phyloP scores from a whole-genome alignment of 2,888 invertebrate species.

The Bibio marci region DNA sequence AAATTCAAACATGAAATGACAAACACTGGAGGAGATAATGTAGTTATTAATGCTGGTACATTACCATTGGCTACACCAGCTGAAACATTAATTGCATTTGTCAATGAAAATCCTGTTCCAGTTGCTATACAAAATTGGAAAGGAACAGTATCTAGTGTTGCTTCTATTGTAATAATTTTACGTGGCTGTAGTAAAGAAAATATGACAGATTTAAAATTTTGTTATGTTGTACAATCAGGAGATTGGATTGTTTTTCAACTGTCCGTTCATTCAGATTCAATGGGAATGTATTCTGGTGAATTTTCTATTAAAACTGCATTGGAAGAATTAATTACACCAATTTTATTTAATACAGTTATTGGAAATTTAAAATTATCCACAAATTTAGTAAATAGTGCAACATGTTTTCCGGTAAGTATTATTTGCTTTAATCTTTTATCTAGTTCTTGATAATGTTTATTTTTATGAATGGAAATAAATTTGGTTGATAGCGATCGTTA shows the following conservation, averaged over 20 bases:
- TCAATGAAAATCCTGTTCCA: constrained; percentile 20
- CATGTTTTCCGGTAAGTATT: constrained; percentile 61
- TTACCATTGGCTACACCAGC: constrained; percentile 16
- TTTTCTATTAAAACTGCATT: constrained; percentile 55
- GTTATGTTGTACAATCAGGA: constrained; percentile 37
- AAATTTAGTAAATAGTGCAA: constrained; percentile 49
- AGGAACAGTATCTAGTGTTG: constrained; percentile 18
- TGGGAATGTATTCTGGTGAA: constrained; percentile 48
- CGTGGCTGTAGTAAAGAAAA: constrained; percentile 10
- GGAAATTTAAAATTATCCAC: constrained; percentile 54
- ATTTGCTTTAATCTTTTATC: too few species aligned
- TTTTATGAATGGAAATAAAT: neutral
- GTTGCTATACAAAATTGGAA: constrained; percentile 23
- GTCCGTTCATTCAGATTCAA: constrained; percentile 45
- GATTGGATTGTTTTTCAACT: constrained; percentile 55
- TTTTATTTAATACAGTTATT: constrained; percentile 55
- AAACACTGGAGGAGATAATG: constrained; percentile 13
- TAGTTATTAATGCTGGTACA: constrained; percentile 24
- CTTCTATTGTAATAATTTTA: constrained; percentile 7
- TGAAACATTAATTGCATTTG: constrained; percentile 19
- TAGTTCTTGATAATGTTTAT: too few species aligned
- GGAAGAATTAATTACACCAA: constrained; percentile 50
- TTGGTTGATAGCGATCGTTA: neutral
- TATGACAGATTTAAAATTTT: constrained; percentile 15
- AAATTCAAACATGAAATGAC: neutral